phyloP scores from a whole-genome alignment of 1,140 invertebrate genomes.

The Cyphomyrmex costatus region DNA sequence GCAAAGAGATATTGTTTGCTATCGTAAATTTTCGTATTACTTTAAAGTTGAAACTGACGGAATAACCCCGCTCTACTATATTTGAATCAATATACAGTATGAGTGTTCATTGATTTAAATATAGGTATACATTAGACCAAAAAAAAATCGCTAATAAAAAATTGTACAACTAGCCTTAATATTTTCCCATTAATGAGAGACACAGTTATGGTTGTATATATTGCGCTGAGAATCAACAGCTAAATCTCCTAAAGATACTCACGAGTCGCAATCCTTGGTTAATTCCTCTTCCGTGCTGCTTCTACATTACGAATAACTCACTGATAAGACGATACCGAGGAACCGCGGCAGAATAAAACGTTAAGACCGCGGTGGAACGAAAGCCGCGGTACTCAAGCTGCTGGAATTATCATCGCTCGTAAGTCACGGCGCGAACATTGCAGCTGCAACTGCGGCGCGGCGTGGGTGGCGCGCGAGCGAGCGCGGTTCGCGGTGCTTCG shows the following conservation, averaged over 20 bases:
- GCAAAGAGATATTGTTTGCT: no score
- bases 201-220: background rate
- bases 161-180: background rate
- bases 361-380: slow-evolving; percentile 50
- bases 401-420: slow-evolving; percentile 76
- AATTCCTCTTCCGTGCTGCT: slow-evolving; percentile 51
- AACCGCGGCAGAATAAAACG: slow-evolving; percentile 57
- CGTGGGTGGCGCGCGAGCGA: background rate
- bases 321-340: slow-evolving; percentile 63
- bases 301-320: slow-evolving; percentile 58
- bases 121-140: no score
- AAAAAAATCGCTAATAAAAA: no score
- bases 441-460: slow-evolving; percentile 55
- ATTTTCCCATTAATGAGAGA: background rate
- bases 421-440: slow-evolving; percentile 72
- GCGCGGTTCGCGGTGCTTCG: slow-evolving; percentile 69
- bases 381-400: slow-evolving; percentile 70
- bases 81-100: no score
- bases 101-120: no score
- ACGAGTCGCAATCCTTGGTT: slow-evolving; percentile 27
- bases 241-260: background rate
- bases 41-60: no score
- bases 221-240: background rate
- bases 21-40: no score
- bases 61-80: no score